These are phyloP conservation scores for Chymomyza fuscimana DNA, from an alignment of 2,888 invertebrate genomes.

Conservation along the genomic window DNA sequence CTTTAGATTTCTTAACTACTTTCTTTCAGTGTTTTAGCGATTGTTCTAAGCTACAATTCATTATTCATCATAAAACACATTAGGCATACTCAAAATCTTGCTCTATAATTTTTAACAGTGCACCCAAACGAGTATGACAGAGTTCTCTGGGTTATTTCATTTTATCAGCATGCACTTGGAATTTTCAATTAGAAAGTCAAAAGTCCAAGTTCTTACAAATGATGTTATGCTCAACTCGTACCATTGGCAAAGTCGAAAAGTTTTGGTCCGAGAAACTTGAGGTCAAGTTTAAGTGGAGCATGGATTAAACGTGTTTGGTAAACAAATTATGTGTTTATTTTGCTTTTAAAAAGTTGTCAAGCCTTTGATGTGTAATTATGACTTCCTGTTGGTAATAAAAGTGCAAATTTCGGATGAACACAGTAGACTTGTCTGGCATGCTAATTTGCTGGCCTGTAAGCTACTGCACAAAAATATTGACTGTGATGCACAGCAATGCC, in stretches of 20 bases:
- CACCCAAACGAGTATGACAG: background rate
- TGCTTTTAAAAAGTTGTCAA: constrained; percentile 38
- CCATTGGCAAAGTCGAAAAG: constrained; percentile 33
- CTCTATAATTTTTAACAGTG: background rate
- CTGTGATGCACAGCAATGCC: background rate
- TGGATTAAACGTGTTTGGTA: constrained; percentile 63
- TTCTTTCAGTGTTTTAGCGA: no score
- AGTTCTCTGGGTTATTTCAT: background rate
- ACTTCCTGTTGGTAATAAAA: constrained; percentile 70
- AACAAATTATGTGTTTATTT: constrained; percentile 70
- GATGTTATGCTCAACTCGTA: constrained; percentile 21
- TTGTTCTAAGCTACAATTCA: no score
- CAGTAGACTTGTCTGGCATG: constrained; percentile 39
- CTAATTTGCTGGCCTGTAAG: constrained; percentile 33
- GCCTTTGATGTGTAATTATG: constrained; percentile 66
- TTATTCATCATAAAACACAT: no score
- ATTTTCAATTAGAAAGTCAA: constrained; percentile 70
- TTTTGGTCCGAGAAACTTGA: constrained; percentile 27
- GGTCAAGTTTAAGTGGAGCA: constrained; percentile 28
- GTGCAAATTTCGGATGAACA: constrained; percentile 56
- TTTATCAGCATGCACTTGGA: constrained; percentile 62
- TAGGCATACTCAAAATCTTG: no score
- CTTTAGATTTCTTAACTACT: no score
- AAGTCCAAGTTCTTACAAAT: constrained; percentile 37
- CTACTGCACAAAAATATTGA: background rate